Evolutionary conservation across 2,113 vertebrate species (phyloP).

Genomic region (Galbula dea): DNA sequence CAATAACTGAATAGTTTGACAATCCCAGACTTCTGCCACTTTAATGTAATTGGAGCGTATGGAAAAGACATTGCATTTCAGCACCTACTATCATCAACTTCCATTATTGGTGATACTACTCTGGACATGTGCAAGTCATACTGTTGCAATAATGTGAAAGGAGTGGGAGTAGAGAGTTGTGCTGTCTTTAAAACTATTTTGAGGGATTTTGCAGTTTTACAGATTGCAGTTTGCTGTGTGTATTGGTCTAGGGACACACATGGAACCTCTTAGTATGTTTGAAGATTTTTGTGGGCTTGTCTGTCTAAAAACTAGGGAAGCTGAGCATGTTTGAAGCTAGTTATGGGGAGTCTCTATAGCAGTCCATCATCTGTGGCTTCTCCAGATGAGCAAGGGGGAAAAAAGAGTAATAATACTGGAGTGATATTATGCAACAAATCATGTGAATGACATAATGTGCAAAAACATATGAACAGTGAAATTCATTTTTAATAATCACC

Average conservation of each 20-base stretch:
- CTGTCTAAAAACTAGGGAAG: background rate
- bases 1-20: background rate
- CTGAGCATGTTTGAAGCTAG: background rate
- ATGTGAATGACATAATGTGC: background rate
- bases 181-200: background rate
- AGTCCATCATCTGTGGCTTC: background rate
- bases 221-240: background rate
- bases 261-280: background rate
- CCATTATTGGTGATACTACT: background rate
- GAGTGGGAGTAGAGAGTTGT: background rate
- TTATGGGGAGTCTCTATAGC: background rate
- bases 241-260: background rate
- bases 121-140: background rate
- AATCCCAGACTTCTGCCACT: background rate
- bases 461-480: background rate
- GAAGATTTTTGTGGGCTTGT: background rate
- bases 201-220: background rate
- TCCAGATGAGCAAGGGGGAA: background rate
- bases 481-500: background rate
- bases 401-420: background rate
- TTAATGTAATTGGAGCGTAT: conserved; percentile 1
- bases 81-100: background rate
- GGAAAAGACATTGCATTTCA: conserved; percentile 27
- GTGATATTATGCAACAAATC: background rate
- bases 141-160: background rate